Evolutionary conservation across 1,140 invertebrate genomes (phyloP), one percentile per base, ranked within the genome.

Genomic region (Aphaenogaster floridana): DNA sequence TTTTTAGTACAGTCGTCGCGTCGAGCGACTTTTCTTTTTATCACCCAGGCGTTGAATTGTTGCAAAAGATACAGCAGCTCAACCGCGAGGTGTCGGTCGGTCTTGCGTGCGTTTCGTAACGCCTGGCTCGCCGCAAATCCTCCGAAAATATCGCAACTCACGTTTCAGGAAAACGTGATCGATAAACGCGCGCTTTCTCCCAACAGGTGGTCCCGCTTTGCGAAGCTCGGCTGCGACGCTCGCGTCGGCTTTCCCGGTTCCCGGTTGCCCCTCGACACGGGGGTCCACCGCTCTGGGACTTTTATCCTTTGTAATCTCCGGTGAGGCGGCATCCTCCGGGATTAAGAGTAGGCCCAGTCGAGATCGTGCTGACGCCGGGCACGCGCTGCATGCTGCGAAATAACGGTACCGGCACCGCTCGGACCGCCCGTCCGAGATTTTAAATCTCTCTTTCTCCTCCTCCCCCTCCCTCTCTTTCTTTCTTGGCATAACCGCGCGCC

Each of bases 331-430:
- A 74, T 86, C 86, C 79, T 57, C 61, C 15, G 69, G 89, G 69
- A 77, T 87, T 80, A 88, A 87, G 85, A 80, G 79, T 52, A 45
- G 80, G 39, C 28, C 21, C 76, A 68, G 61, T 28, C 45, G 88
- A 79, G 83, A 54, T 59, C 86, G 87, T 69, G 91, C 77, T 92
- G 91, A 93, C 91, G 89, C 86, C 45, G 69, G 93, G 92, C 93
- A 93, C 93, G 93, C 87, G 92, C 90, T 91, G 80, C 93, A 93
- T 83, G 93, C 93, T 93, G 92, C 66, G 93, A 86, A 71, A 86
- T 93, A 93, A 93, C 91, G 89, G 92, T 86, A 90, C 89, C 90
- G 89, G 92, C 79, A 90, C 89, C 39, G 79, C n/a, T 48, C 42
- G 66, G 52, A 71, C 78, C 79, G 77, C 63, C 83, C 59, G 87